These are phyloP conservation scores for Corythucha ciliata DNA, from an alignment of 2,888 invertebrate genomes.

Conservation along the genomic window DNA sequence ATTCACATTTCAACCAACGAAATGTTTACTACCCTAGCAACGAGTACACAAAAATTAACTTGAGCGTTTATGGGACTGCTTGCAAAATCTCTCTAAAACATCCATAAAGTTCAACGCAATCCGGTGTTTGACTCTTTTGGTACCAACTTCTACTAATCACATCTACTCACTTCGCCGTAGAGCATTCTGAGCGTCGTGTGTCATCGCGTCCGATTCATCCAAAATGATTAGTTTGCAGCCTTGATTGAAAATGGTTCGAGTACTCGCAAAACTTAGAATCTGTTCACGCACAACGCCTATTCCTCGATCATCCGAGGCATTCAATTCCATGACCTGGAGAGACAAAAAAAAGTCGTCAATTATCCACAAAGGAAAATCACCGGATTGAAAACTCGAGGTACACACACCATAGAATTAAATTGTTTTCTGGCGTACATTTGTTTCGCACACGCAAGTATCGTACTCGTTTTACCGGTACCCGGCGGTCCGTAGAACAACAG, in stretches of 20 bases:
- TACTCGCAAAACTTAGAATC: conserved; percentile 93
- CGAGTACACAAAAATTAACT: too few relatives aligned
- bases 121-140: too few relatives aligned
- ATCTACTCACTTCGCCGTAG: conserved; percentile 78
- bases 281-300: conserved; percentile 90
- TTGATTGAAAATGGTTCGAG: conserved; percentile 85
- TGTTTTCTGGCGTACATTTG: conserved; percentile 83
- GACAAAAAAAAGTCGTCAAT: conserved; percentile 6
- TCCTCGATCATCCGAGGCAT: conserved; percentile 97
- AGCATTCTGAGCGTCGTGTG: conserved; percentile 98
- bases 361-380: background rate
- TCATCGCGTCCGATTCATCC: conserved; percentile 99
- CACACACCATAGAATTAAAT: conserved; percentile 82
- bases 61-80: too few relatives aligned
- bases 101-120: too few relatives aligned
- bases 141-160: too few relatives aligned
- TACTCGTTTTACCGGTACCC: conserved; percentile 90
- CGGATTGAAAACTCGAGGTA: background rate
- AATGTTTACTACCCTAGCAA: too few relatives aligned
- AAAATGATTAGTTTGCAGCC: conserved; percentile 92
- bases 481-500: conserved; percentile 96
- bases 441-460: conserved; percentile 89
- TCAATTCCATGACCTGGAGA: conserved; percentile 72
- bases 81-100: too few relatives aligned
- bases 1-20: too few relatives aligned